Conservation (phyloP, 2,113 vertebrate species). For the Addax nasomaculatus region DNA sequence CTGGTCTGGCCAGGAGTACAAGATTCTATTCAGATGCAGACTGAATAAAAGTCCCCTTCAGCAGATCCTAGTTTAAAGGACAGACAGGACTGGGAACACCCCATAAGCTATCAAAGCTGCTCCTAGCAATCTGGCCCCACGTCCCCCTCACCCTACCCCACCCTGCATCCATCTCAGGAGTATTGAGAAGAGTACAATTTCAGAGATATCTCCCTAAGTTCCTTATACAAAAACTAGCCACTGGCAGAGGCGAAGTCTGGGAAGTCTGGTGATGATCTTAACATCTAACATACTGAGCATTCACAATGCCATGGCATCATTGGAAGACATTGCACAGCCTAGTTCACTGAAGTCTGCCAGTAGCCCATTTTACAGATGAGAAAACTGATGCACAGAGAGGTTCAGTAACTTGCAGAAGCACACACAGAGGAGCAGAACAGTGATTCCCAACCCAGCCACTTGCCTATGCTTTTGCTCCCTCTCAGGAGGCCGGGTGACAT, state of each 20-base stretch:
- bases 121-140: neutral
- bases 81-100: neutral
- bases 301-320: neutral
- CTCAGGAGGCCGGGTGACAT: accelerated
- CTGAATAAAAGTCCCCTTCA: neutral
- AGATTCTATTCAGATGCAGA: neutral
- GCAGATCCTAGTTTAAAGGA: neutral
- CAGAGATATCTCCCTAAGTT: neutral
- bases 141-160: neutral
- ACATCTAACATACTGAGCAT: neutral
- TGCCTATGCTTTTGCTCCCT: neutral
- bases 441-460: neutral
- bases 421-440: neutral
- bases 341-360: neutral
- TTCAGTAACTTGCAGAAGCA: neutral
- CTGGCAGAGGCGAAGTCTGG: neutral
- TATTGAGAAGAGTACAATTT: neutral
- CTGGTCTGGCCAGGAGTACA: neutral
- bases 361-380: neutral
- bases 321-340: neutral
- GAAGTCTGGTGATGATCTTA: neutral
- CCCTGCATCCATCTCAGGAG: neutral
- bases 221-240: neutral
- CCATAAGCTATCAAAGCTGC: neutral
- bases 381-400: neutral